These are phyloP conservation scores for Hyles lineata DNA, from an alignment of 2,888 invertebrate species.

Conservation along the genomic window DNA sequence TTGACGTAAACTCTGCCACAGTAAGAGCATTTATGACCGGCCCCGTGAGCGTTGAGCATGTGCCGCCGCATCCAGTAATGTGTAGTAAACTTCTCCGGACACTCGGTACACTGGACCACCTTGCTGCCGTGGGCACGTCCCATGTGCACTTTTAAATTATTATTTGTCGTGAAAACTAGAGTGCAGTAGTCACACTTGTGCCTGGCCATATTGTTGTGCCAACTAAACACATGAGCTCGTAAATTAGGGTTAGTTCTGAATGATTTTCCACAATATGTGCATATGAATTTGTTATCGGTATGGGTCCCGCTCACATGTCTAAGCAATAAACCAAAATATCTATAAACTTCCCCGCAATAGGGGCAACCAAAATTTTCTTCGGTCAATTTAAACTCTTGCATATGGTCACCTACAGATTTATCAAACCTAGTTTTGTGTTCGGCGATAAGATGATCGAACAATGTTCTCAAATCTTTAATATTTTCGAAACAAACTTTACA, in stretches of 20 bases:
- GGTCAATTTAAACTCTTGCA: constrained; percentile 61
- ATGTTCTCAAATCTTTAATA: constrained; percentile 31
- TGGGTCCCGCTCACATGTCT: constrained; percentile 64
- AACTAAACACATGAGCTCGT: constrained; percentile 59
- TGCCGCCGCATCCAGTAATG: constrained; percentile 66
- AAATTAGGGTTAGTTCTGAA: constrained; percentile 67
- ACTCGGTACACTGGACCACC: constrained; percentile 58
- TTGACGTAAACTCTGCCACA: constrained; percentile 59
- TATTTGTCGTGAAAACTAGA: constrained; percentile 52
- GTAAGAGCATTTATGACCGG: constrained; percentile 61
- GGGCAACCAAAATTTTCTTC: constrained; percentile 67
- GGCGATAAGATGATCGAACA: constrained; percentile 37
- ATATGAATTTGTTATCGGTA: constrained; percentile 65
- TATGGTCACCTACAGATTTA: constrained; percentile 51
- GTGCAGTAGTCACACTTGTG: constrained; percentile 61
- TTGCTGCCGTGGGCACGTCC: constrained; percentile 63
- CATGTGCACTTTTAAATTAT: constrained; percentile 57
- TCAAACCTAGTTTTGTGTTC: constrained; percentile 57
- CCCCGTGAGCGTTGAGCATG: constrained; percentile 56
- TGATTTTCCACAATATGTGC: constrained; percentile 64
- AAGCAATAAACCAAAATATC: constrained; percentile 64
- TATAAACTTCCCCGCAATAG: constrained; percentile 56
- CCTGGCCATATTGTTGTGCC: constrained; percentile 52
- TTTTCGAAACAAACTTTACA: constrained; percentile 40
- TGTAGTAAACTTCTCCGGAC: constrained; percentile 65